Base-by-base conservation (phyloP, 2,888 invertebrate species). In the Ashinkailepas kermadecensis region DNA sequence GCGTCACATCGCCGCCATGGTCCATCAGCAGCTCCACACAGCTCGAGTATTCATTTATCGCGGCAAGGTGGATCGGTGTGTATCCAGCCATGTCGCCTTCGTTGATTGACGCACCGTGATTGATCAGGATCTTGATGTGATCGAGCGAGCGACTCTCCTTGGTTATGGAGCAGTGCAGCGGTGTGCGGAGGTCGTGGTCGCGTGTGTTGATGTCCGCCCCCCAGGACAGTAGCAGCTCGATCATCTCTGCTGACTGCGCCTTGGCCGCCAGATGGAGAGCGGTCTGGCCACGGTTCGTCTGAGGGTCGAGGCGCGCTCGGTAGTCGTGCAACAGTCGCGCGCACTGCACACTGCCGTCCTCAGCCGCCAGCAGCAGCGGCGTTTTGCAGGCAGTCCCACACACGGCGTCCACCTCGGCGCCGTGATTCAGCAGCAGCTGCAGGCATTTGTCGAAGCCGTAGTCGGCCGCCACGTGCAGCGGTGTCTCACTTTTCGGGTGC, bases 361-460 rank as follows among this genome's bases (percentile, higher is more conserved):
- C 95, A 0, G 95, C 94, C 10, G 96, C 95, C 85, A 96, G 88
- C 88, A 96, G 96, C 58, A 97, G 87, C 3, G 96, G 93, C 0
- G 96, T 95, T 81, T 93, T 91, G 85, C 92, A 91, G 7, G 82
- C 81, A 21, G 78, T 81, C n/a, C 85, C 85, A 56, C 82, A 81
- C 13, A 83, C 83, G 23, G 83, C 81, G 57, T 83, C 81, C 0
- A 93, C 93, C 85, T 95, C 94, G 0, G 95, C 94, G 54, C 95
- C 95, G 85, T 93, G 90, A 82, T 91, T 91, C 82, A 95, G 88
- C 54, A 96, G 89, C 83, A 96, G 88, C 87, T 92, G 90, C 65
- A 93, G 91, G 86, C 92, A 94, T 74, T 90, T 89, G 1, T 91
- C 89, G 65, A 92, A 91, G 0, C 94, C 94, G 78, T 93, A 88